Percentiles rank a stretch among this genome's conserved stretches.
Evolutionary conservation across 2,888 invertebrate species (phyloP).

Genomic region (Mayetiola destructor): DNA sequence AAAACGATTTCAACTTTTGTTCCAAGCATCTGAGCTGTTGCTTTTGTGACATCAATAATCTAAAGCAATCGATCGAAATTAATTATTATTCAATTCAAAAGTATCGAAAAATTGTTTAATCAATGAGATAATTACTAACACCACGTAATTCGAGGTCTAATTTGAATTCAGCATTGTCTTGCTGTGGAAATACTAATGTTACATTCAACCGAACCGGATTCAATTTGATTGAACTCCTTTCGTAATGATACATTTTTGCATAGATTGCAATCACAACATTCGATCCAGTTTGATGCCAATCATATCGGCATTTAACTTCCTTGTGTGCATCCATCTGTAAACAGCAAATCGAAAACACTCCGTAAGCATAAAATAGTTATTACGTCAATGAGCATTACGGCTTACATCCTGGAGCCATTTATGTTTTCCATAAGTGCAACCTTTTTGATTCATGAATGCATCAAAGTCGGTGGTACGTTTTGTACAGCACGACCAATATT

Average conservation of each 20-base stretch:
- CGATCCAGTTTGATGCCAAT: constrained; percentile 88
- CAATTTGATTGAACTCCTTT: constrained; percentile 55
- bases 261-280: constrained; percentile 77
- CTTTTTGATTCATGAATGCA: constrained; percentile 78
- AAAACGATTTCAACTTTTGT: constrained; percentile 88
- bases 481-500: constrained; percentile 95
- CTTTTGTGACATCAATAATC: constrained; percentile 59
- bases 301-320: constrained; percentile 63
- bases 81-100: constrained; percentile 14
- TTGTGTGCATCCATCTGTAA: constrained; percentile 42
- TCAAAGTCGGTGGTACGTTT: constrained; percentile 88
- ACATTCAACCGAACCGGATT: constrained; percentile 71
- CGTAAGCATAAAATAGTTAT: constrained; percentile 1
- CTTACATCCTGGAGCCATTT: constrained; percentile 64
- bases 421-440: constrained; percentile 75
- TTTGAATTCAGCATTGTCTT: constrained; percentile 52
- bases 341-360: constrained; percentile 15
- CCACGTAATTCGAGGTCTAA: constrained; percentile 68
- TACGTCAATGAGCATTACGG: not conserved
- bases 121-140: constrained; percentile 40
- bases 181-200: constrained; percentile 62
- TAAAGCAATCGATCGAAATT: constrained; percentile 27
- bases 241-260: constrained; percentile 78
- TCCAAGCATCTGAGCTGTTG: constrained; percentile 63
- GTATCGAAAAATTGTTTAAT: not conserved